Percentiles rank a stretch among this genome's conserved stretches.
Evolutionary conservation across 2,888 invertebrate species (phyloP).

Genomic region (Bellardia pandia): DNA sequence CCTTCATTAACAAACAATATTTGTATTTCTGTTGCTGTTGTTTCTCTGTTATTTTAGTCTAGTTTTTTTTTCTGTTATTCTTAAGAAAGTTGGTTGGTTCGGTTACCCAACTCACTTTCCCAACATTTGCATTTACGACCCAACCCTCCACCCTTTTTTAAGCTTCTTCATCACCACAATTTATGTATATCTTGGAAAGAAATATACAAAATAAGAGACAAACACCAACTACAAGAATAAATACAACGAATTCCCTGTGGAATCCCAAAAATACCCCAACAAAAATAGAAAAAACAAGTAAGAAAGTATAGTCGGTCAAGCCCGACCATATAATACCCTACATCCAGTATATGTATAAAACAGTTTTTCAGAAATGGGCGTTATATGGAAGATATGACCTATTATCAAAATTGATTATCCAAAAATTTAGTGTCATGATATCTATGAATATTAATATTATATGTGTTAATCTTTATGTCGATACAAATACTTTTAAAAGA

Average conservation of each 20-base stretch:
- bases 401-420: too few species aligned
- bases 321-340: too few species aligned
- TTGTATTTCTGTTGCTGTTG: constrained; percentile 50
- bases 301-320: neutral
- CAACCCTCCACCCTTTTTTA: neutral
- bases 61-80: constrained; percentile 31
- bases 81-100: constrained; percentile 52
- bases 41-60: constrained; percentile 44
- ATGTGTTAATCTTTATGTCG: too few species aligned
- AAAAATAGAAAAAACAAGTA: neutral
- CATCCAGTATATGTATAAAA: too few species aligned
- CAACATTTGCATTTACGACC: constrained; percentile 8
- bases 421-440: too few species aligned
- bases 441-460: too few species aligned
- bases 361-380: too few species aligned
- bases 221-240: neutral
- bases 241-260: constrained; percentile 17
- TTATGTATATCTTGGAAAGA: constrained; percentile 32
- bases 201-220: constrained; percentile 27
- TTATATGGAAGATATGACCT: too few species aligned
- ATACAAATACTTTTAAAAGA: too few species aligned
- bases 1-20: constrained; percentile 70
- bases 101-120: constrained; percentile 30
- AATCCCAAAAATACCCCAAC: constrained; percentile 33
- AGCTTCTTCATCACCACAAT: neutral